Evolutionary conservation across 2,888 invertebrate species (phyloP).

Genomic region (Gymnocheta viridis): DNA sequence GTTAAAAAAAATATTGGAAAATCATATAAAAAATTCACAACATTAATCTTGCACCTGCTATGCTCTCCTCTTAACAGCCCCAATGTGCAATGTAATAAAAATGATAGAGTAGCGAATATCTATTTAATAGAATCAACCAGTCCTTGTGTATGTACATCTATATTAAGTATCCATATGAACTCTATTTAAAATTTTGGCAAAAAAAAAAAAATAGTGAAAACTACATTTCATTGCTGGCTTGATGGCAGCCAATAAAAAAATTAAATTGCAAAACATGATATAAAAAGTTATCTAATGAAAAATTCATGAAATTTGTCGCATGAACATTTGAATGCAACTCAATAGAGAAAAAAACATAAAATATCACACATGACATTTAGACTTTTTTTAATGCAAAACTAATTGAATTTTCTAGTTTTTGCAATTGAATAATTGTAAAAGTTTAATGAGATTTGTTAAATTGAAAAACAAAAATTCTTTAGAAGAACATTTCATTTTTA

Average conservation of each 20-base stretch:
- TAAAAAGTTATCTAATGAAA: conserved; percentile 30
- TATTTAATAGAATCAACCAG: background rate
- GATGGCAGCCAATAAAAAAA: background rate
- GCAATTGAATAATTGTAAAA: conserved; percentile 47
- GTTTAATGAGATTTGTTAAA: conserved; percentile 39
- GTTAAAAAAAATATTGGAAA: too few species aligned
- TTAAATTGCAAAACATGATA: conserved; percentile 3
- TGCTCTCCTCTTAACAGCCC: too few species aligned
- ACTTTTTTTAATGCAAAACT: conserved; percentile 18
- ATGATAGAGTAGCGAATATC: too few species aligned
- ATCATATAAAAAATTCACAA: too few species aligned
- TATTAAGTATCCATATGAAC: background rate
- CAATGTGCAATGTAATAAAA: too few species aligned
- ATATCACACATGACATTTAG: background rate
- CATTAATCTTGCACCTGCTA: too few species aligned
- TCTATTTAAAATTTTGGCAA: background rate
- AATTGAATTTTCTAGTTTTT: conserved; percentile 59
- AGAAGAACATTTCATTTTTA: background rate
- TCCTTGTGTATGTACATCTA: background rate
- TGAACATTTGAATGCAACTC: background rate
- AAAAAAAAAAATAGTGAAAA: background rate
- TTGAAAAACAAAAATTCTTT: background rate
- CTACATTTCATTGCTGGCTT: background rate
- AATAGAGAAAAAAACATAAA: background rate
- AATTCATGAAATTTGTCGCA: conserved; percentile 43